Conservation (phyloP, 1,140 invertebrate genomes). For the Triops cancriformis region DNA sequence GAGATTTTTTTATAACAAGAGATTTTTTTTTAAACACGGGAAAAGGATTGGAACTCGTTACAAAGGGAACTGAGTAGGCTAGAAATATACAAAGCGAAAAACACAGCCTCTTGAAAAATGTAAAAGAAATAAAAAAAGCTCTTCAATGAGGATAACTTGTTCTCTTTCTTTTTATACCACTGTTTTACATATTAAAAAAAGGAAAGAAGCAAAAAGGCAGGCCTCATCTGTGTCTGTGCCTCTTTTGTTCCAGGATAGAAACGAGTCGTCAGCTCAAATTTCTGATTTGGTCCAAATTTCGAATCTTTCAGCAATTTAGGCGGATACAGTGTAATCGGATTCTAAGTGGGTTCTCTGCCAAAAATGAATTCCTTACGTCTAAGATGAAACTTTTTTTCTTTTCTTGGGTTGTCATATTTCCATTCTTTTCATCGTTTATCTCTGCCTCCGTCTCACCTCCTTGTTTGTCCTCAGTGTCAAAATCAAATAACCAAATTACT, state of each 20-base stretch:
- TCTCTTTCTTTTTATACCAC: background rate
- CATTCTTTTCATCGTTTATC: background rate
- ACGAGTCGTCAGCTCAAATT: background rate
- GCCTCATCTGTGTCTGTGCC: background rate
- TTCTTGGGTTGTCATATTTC: background rate
- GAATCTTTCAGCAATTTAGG: background rate
- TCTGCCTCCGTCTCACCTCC: too few species aligned
- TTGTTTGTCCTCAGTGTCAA: too few species aligned
- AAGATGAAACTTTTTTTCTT: background rate
- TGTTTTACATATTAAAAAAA: too few species aligned
- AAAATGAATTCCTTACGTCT: background rate
- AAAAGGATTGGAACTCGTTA: too few species aligned
- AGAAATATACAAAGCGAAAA: background rate
- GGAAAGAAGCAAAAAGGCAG: background rate
- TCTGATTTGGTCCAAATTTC: background rate
- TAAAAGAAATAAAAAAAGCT: background rate
- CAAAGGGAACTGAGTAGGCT: too few species aligned
- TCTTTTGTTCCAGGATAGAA: background rate
- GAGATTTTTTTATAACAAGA: too few species aligned
- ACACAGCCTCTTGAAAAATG: background rate
- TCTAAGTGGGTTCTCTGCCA: background rate
- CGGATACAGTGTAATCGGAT: slow-evolving; percentile 3
- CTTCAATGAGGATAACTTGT: background rate
- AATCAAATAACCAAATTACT: too few species aligned
- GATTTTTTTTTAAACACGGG: too few species aligned